phyloP scores from a whole-genome alignment of 1,140 invertebrate species.

The Drosophila orena region DNA sequence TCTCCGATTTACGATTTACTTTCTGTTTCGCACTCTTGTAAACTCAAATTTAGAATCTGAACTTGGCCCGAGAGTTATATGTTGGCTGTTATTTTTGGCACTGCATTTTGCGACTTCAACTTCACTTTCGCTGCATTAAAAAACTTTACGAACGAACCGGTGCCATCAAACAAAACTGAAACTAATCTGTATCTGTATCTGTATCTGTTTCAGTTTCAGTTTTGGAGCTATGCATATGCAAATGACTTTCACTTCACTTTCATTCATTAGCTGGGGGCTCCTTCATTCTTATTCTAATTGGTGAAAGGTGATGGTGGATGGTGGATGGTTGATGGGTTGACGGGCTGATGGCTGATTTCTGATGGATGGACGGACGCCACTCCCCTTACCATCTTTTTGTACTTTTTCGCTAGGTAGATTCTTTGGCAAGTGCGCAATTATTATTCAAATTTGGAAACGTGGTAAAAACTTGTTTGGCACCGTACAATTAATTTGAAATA shows the following conservation, averaged over 20 bases:
- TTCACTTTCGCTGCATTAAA: conserved; percentile 73
- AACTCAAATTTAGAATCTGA: conserved; percentile 67
- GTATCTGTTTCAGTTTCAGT: conserved; percentile 1
- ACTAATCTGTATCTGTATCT: conserved; percentile 9
- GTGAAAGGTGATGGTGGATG: conserved; percentile 57
- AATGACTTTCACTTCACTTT: conserved; percentile 82
- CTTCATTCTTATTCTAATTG: conserved; percentile 79
- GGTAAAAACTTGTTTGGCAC: conserved; percentile 51
- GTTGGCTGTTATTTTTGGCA: conserved; percentile 25
- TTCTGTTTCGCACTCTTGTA: conserved; percentile 72
- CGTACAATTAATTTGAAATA: conserved; percentile 75
- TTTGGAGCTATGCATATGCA: conserved; percentile 51
- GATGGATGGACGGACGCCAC: conserved; percentile 15
- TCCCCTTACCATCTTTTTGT: neutral
- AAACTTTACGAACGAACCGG: conserved; percentile 48
- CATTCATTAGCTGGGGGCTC: conserved; percentile 58
- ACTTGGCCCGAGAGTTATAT: conserved; percentile 24
- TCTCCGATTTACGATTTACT: conserved; percentile 80
- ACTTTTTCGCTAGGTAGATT: conserved; percentile 21
- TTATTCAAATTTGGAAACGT: conserved; percentile 39
- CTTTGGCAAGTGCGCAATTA: conserved; percentile 59
- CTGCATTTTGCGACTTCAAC: conserved; percentile 57
- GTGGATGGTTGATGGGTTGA: neutral
- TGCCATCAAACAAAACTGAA: conserved; percentile 46
- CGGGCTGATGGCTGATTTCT: neutral